Conservation (phyloP, 92 coral and sea anemone genomes). For the Micromussa lordhowensis region DNA sequence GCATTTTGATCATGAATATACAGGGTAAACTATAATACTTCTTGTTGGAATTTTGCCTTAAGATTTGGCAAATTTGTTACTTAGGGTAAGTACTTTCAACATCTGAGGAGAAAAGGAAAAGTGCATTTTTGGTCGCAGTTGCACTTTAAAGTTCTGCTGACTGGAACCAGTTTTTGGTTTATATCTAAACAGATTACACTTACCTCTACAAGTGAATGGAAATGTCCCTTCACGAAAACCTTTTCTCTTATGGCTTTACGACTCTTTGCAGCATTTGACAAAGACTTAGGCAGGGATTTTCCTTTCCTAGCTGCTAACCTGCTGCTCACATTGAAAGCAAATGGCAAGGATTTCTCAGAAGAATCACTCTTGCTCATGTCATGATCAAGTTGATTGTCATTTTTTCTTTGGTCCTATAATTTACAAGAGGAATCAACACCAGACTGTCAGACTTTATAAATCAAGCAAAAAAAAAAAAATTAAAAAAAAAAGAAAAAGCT, state of each 20-base stretch:
- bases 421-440: neutral
- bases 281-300: neutral
- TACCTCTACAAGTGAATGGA: constrained; percentile 16
- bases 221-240: constrained; percentile 13
- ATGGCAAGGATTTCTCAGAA: constrained; percentile 35
- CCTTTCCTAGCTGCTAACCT: constrained; percentile 37
- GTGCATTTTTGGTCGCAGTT: too few species aligned
- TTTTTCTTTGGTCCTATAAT: neutral
- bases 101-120: too few species aligned
- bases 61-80: too few species aligned
- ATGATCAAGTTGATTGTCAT: neutral
- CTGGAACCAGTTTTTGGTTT: neutral
- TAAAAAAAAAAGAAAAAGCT: too few species aligned
- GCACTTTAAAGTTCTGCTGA: neutral
- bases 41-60: too few species aligned
- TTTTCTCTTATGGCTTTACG: constrained; percentile 34
- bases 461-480: too few species aligned
- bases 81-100: too few species aligned
- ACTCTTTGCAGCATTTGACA: constrained; percentile 33
- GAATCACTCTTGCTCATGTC: neutral
- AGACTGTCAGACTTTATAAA: neutral
- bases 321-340: constrained; percentile 28
- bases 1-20: too few species aligned
- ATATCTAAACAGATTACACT: neutral
- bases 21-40: too few species aligned